Base-by-base conservation (phyloP, 2,113 vertebrate species). In the Pomatostomus ruficeps region DNA sequence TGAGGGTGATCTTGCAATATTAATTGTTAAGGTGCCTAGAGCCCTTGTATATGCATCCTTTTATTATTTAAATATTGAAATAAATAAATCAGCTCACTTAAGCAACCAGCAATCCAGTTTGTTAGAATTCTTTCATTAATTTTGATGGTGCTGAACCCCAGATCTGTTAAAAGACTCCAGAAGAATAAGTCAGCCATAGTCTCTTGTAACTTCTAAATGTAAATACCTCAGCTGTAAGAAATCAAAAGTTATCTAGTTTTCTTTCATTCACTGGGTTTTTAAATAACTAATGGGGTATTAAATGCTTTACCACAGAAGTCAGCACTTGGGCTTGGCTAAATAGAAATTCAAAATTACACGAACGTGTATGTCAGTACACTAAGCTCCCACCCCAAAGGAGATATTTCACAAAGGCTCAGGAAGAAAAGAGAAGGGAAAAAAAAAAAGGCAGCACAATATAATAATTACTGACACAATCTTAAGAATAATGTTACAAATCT, bases 1-100 rank as follows among this genome's bases (percentile, higher is more conserved):
- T 48, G 63, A 90, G 88, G 48, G 59, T 77, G 79, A 90, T 95
- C 67, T 29, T 94, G 68, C 65, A 97, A 88, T 95, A 96, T 97
- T 95, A 78, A 96, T 90, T 88, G 75, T 90, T 88, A 77, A 86
- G 90, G 88, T 84, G 73, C 61, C 89, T 87, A 93, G 96, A 95
- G 95, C 31, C 96, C 90, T 81, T 88, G 68, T 94, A 91, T 88
- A 91, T 89, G 88, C 88, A 88, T 78, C 42, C 67, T 96, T 94
- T 96, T 93, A 93, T 94, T 96, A 96, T 95, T 96, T 93, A 93
- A 95, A 96, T 97, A 96, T 95, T 95, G 93, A 96, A 96, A 94
- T 92, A 96, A 96, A 97, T 95, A 93, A 97, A 96, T 96, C 55
- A 96, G 87, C 71, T 93, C 59, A 76, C 67, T 97, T 91, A 95